These are phyloP conservation scores for Aphyosemion australe DNA, from an alignment of 2,113 vertebrate species.

Conservation along the genomic window DNA sequence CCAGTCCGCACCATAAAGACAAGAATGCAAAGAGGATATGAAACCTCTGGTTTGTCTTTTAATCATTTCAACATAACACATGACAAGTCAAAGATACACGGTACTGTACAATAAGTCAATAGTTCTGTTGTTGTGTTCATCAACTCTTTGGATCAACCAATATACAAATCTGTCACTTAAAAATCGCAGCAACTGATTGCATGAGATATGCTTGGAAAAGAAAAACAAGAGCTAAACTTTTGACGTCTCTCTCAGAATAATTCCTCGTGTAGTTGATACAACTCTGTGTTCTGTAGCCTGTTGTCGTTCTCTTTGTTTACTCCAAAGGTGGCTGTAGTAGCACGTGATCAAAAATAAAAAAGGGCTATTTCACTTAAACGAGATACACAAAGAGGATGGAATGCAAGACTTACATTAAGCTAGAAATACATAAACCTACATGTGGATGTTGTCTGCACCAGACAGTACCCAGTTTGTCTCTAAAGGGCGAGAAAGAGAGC, in stretches of 20 bases:
- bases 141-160: constrained; percentile 88
- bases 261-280: too few relatives aligned
- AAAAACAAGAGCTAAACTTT: constrained; percentile 54
- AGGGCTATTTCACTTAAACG: constrained; percentile 74
- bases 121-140: constrained; percentile 82
- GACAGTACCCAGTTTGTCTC: constrained; percentile 70
- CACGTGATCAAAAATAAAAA: constrained; percentile 72
- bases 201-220: constrained; percentile 76
- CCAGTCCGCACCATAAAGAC: background rate
- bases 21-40: constrained; percentile 49
- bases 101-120: constrained; percentile 86
- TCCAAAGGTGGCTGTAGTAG: constrained; percentile 73
- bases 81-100: constrained; percentile 83
- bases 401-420: constrained; percentile 80
- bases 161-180: constrained; percentile 83
- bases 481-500: constrained; percentile 55
- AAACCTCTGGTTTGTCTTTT: constrained; percentile 82
- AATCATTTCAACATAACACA: constrained; percentile 85
- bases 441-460: constrained; percentile 64
- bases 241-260: constrained; percentile 63
- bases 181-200: constrained; percentile 81
- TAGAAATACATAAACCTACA: constrained; percentile 78
- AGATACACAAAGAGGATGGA: constrained; percentile 81
- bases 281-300: constrained; percentile 65
- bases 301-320: constrained; percentile 71